A percentile compares a stretch with the other conserved stretches of the same genome.
phyloP scores from a whole-genome alignment of 2,113 vertebrate genomes.

The Trochalopteron elliotii region DNA sequence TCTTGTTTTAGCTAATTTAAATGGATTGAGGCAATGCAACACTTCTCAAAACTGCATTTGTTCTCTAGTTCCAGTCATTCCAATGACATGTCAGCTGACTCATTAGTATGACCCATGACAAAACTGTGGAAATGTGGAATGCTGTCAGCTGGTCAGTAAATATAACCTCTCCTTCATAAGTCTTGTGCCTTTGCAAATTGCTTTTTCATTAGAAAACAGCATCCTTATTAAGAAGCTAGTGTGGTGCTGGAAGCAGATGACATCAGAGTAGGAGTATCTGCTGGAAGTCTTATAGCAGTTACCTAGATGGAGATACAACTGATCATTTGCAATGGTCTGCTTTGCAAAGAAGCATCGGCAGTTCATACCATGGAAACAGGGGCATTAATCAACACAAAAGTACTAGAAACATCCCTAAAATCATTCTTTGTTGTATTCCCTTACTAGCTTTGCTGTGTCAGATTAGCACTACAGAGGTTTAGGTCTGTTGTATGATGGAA shows the following conservation, averaged over 20 bases:
- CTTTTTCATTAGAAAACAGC: background rate
- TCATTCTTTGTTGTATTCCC: background rate
- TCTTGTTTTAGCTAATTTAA: background rate
- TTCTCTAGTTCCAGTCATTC: background rate
- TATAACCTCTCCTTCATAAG: background rate
- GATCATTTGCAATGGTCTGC: background rate
- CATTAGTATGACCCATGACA: background rate
- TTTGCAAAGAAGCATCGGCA: background rate
- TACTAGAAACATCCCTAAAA: background rate
- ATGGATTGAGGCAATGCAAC: background rate
- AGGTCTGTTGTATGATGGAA: background rate
- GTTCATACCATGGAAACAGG: background rate
- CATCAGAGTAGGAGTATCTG: background rate
- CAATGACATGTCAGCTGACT: background rate
- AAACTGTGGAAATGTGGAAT: background rate
- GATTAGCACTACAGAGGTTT: background rate
- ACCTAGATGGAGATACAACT: background rate
- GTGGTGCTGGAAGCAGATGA: background rate
- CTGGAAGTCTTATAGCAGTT: background rate
- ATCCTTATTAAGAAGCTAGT: background rate
- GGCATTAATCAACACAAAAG: background rate
- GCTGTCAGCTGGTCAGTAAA: background rate
- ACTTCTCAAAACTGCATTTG: background rate
- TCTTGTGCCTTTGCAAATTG: background rate
- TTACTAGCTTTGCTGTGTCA: background rate